A percentile compares a stretch with the other conserved stretches of the same genome.
phyloP scores from a whole-genome alignment of 2,888 invertebrate species.

The Liopterus haemorrhoidalis region DNA sequence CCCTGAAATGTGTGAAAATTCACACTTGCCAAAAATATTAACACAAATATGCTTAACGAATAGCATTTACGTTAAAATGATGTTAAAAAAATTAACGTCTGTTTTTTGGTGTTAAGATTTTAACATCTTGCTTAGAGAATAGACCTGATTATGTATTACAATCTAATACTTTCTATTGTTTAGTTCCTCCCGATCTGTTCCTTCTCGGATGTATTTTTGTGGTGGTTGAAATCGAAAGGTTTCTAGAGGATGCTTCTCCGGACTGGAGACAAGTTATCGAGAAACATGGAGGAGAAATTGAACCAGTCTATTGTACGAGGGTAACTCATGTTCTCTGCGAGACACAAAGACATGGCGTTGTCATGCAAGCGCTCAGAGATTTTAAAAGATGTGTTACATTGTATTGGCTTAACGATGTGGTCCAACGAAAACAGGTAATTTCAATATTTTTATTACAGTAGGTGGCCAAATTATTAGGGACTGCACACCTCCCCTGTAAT shows the following conservation, averaged over 20 bases:
- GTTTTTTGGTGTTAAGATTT: too few species aligned
- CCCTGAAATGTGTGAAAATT: too few species aligned
- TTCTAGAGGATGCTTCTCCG: constrained; percentile 40
- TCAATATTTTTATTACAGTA: background rate
- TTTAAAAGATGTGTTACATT: constrained; percentile 71
- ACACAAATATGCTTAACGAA: too few species aligned
- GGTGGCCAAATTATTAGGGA: too few species aligned
- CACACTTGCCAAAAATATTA: too few species aligned
- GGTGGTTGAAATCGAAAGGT: constrained; percentile 43
- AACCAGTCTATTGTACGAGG: constrained; percentile 72
- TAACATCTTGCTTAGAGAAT: too few species aligned
- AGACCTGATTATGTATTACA: too few species aligned
- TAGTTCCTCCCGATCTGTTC: constrained; percentile 78
- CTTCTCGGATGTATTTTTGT: constrained; percentile 90
- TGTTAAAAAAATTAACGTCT: too few species aligned
- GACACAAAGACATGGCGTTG: constrained; percentile 84
- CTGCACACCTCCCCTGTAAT: too few species aligned
- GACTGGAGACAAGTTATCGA: constrained; percentile 44
- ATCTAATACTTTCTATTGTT: constrained; percentile 24
- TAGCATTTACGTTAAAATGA: too few species aligned
- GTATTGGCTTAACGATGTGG: constrained; percentile 87
- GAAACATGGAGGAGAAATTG: constrained; percentile 64
- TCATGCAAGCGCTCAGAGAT: constrained; percentile 73
- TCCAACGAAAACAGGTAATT: constrained; percentile 63
- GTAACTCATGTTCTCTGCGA: constrained; percentile 91